These are phyloP conservation scores for Philhelius pedissequus DNA, from an alignment of 2,888 invertebrate species.

Conservation along the genomic window DNA sequence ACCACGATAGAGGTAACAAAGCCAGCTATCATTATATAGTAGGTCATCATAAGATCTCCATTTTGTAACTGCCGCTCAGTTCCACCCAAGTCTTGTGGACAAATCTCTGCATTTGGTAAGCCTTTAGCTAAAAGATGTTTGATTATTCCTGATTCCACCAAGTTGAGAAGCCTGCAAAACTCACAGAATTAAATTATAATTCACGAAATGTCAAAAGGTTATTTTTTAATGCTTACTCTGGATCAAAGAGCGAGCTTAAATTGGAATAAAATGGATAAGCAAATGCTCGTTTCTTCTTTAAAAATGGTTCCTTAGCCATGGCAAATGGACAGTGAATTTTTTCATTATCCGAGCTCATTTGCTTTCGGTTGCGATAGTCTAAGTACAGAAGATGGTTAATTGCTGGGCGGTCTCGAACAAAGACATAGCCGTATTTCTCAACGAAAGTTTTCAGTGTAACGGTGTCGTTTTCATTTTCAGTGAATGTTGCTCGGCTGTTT, in stretches of 20 bases:
- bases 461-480: slow-evolving; percentile 76
- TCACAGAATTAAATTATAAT: neutral
- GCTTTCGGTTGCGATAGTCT: slow-evolving; percentile 84
- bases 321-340: slow-evolving; percentile 87
- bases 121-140: slow-evolving; percentile 83
- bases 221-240: slow-evolving; percentile 81
- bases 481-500: slow-evolving; percentile 76
- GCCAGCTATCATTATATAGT: slow-evolving; percentile 86
- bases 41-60: slow-evolving; percentile 89
- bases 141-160: slow-evolving; percentile 89
- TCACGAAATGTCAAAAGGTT: neutral
- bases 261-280: slow-evolving; percentile 84
- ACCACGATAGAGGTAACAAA: slow-evolving; percentile 83
- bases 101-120: slow-evolving; percentile 87
- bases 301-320: slow-evolving; percentile 84
- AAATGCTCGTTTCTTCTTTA: slow-evolving; percentile 85
- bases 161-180: slow-evolving; percentile 81
- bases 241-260: slow-evolving; percentile 83
- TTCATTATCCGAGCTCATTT: slow-evolving; percentile 81
- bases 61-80: slow-evolving; percentile 88
- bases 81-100: slow-evolving; percentile 89
- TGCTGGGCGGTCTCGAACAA: slow-evolving; percentile 85
- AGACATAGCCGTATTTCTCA: slow-evolving; percentile 80
- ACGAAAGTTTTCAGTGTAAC: slow-evolving; percentile 79
- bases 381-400: slow-evolving; percentile 85